Base-by-base conservation (phyloP, 2,113 vertebrate species). In the Coptodon bakossiorum region DNA sequence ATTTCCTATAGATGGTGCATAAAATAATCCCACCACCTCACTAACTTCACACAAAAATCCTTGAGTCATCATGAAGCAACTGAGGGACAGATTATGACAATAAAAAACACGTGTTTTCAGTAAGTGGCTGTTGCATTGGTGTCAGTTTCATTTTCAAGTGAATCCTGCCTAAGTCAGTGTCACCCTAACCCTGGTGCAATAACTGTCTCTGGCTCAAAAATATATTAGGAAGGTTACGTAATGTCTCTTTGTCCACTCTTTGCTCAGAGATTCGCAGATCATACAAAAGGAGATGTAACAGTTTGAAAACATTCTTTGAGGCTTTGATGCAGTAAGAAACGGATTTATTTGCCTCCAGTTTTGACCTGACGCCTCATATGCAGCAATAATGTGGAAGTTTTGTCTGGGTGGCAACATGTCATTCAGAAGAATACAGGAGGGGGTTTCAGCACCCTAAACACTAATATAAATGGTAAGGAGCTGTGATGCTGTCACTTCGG, bases 181-280 rank as follows among this genome's bases (percentile, higher is more conserved):
- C 71, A 29, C 3, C 71, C 24, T 29, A 76, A 76, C 71, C 40
- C 9, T 48, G 43, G 71, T 7, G 14, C 43, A 76, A 76, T 76
- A 76, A 48, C 43, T 29, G 71, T 48, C 43, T 48, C 14, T 29
- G 71, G 9, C 71, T 76, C 71, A 76, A 50, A 76, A 29, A 76
- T 50, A 50, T 29, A 76, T 50, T 6, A 50, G 9, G 14, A 50
- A 50, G 43, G 43, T 76, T 50, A 48, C 8, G 6, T 76, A 31
- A 50, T 48, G 43, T 76, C 9, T 2, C 40, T 19, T 29, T 9
- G 8, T 76, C 43, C 71, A 19, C 6, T 76, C 61, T 38, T 66
- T 66, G 68, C 40, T 48, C 68, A 73, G 68, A 45, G 22, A 11
- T 45, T 45, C 0, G 3, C 68, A 73, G 14, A 73, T 73, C 40